Evolutionary conservation across 2,888 invertebrate species (phyloP).

Genomic region (Rotaria sp.): DNA sequence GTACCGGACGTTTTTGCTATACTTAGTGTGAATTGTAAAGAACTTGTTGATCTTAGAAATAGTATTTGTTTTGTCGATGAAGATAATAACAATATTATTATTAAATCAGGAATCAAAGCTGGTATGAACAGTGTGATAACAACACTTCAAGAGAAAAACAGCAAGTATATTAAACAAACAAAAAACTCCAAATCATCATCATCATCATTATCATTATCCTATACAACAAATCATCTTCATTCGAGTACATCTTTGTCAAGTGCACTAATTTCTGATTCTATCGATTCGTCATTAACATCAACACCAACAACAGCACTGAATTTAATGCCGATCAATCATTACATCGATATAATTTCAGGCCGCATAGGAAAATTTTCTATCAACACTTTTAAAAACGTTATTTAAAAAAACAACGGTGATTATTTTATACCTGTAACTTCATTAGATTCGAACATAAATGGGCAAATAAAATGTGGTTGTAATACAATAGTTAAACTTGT

Average conservation of each 20-base stretch:
- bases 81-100: not conserved
- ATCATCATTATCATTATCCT: not conserved
- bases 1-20: not conserved
- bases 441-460: no score
- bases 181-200: not conserved
- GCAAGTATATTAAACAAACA: not conserved
- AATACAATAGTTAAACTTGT: no score
- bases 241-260: not conserved
- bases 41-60: not conserved
- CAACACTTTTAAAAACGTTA: no score
- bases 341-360: no score
- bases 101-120: not conserved
- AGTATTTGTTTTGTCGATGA: not conserved
- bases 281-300: not conserved
- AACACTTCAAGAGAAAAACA: not conserved
- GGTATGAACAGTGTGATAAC: not conserved
- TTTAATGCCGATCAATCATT: no score
- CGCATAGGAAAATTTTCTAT: no score
- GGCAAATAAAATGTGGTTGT: no score
- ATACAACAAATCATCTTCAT: not conserved
- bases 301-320: no score
- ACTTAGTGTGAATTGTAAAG: not conserved
- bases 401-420: no score
- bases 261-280: not conserved
- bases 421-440: no score